Evolutionary conservation across 1,140 invertebrate genomes (phyloP).

Genomic region (Drosophila tristis): DNA sequence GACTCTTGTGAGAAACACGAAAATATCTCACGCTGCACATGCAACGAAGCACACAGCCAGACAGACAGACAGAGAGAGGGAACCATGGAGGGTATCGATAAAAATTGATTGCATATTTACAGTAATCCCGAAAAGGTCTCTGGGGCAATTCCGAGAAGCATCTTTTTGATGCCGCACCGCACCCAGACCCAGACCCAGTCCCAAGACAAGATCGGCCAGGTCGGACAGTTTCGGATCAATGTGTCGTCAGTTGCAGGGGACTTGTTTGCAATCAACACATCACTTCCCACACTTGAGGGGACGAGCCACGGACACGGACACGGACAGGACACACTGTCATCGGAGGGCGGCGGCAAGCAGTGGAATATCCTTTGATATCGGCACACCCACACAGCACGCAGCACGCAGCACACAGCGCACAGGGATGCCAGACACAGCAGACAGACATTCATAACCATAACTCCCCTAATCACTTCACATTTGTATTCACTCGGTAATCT

Average conservation of each 20-base stretch:
- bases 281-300: constrained; percentile 54
- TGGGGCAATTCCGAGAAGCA: constrained; percentile 48
- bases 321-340: constrained; percentile 4
- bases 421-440: constrained; percentile 5
- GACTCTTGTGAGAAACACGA: constrained; percentile 24
- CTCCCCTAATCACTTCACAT: constrained; percentile 50
- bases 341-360: constrained; percentile 29
- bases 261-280: constrained; percentile 64
- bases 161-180: constrained; percentile 41
- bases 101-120: constrained; percentile 63
- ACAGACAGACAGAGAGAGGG: neutral
- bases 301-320: neutral
- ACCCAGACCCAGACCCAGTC: neutral
- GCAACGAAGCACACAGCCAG: constrained; percentile 8
- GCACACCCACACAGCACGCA: constrained; percentile 46
- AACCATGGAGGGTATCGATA: constrained; percentile 39
- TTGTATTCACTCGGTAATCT: constrained; percentile 52
- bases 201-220: neutral
- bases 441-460: constrained; percentile 16
- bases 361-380: constrained; percentile 50
- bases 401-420: neutral
- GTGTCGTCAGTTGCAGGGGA: constrained; percentile 33
- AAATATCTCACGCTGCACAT: constrained; percentile 47
- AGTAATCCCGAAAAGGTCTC: constrained; percentile 58
- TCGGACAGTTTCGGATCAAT: constrained; percentile 24